phyloP scores from a whole-genome alignment of 2,888 invertebrate genomes.

The Luffia ferchaultella region DNA sequence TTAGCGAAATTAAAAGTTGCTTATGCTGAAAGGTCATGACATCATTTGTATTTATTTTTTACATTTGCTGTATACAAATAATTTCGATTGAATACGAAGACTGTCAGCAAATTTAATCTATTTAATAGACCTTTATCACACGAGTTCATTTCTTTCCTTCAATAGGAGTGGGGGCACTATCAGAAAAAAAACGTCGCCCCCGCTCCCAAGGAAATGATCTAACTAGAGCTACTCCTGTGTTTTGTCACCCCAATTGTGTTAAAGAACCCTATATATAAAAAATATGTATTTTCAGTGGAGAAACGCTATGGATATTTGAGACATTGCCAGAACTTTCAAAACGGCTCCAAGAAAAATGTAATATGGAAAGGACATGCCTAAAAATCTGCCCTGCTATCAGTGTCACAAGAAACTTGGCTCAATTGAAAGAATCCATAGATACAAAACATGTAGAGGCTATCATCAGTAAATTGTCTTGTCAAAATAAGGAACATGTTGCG shows the following conservation, averaged over 20 bases:
- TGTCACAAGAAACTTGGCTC: conserved; percentile 19
- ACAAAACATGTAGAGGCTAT: conserved; percentile 8
- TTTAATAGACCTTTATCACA: neutral
- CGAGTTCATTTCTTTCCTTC: neutral
- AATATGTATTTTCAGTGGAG: conserved; percentile 29
- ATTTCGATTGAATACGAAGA: no score
- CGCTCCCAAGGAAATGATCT: no score
- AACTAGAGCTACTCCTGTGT: neutral
- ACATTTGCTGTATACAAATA: no score
- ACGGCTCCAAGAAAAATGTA: conserved; percentile 23
- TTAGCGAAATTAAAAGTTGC: no score
- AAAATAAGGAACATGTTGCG: neutral
- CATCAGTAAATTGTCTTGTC: neutral
- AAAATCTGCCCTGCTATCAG: conserved; percentile 28
- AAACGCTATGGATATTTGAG: conserved; percentile 47
- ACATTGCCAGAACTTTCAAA: conserved; percentile 24
- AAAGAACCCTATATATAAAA: neutral
- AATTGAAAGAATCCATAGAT: conserved; percentile 14
- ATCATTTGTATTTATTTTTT: no score
- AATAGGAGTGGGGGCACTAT: no score
- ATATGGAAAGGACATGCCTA: conserved; percentile 19
- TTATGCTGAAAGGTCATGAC: no score
- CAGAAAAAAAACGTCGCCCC: no score
- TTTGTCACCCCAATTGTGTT: neutral
- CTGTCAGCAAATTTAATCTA: no score